Conservation (phyloP, 2,888 invertebrate species). For the Zootermopsis nevadensis region DNA sequence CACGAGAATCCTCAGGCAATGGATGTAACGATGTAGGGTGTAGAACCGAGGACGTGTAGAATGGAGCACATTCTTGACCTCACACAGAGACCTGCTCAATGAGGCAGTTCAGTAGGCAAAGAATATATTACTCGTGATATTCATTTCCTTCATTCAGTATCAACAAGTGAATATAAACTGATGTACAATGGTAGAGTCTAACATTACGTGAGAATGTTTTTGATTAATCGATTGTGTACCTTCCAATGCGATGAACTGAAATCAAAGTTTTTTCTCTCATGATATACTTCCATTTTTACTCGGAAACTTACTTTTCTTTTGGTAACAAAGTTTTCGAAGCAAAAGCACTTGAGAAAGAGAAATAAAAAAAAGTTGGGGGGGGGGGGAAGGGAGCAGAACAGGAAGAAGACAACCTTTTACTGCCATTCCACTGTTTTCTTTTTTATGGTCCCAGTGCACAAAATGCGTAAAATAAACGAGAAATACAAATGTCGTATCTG, state of each 20-base stretch:
- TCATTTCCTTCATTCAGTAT: background rate
- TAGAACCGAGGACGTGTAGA: too few species aligned
- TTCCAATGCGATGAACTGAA: background rate
- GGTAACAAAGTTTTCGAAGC: background rate
- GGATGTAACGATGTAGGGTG: too few species aligned
- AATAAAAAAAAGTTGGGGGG: background rate
- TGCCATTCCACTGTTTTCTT: background rate
- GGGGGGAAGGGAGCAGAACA: background rate
- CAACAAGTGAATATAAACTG: background rate
- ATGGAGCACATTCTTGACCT: background rate
- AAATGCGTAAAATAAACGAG: too few species aligned
- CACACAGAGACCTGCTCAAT: too few species aligned
- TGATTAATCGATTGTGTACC: slow-evolving; percentile 16
- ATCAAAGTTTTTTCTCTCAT: background rate
- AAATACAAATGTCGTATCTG: too few species aligned
- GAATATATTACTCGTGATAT: too few species aligned
- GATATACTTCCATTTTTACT: background rate
- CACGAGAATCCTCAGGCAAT: too few species aligned
- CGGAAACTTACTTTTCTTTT: background rate
- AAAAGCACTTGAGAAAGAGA: background rate
- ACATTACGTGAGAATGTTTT: background rate
- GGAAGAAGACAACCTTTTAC: background rate
- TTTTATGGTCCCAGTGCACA: background rate
- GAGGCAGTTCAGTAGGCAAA: too few species aligned
- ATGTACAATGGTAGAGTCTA: background rate